These are phyloP conservation scores for Euwallacea similis DNA, from an alignment of 1,140 invertebrate species.

Conservation along the genomic window DNA sequence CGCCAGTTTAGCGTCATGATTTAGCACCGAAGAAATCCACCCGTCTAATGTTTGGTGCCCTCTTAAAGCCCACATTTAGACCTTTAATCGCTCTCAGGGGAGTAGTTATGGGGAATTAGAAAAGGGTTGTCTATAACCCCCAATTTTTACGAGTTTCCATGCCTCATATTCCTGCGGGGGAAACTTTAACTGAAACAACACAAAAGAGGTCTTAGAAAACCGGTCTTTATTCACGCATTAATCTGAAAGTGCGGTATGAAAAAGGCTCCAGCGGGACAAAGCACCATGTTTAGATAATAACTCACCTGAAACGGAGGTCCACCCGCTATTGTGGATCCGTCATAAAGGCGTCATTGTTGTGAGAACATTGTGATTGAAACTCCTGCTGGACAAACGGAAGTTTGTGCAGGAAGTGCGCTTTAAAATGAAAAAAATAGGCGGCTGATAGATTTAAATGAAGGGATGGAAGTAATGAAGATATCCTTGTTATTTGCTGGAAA, in stretches of 20 bases:
- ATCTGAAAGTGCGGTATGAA: neutral
- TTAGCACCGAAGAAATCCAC: conserved; percentile 29
- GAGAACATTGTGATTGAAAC: conserved; percentile 19
- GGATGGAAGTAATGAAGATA: too few relatives aligned
- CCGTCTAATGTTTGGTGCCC: conserved; percentile 29
- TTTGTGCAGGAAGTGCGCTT: conserved; percentile 2
- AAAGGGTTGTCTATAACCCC: conserved; percentile 27
- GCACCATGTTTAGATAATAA: conserved; percentile 16
- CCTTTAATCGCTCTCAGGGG: conserved; percentile 25
- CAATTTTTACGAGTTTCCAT: neutral
- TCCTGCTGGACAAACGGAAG: conserved; percentile 14
- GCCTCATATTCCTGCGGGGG: neutral
- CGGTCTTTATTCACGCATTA: neutral
- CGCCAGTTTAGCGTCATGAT: conserved; percentile 19
- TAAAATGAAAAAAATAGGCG: neutral
- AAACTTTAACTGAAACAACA: neutral
- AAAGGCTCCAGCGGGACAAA: conserved; percentile 4
- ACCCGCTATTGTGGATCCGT: conserved; percentile 12
- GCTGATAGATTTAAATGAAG: too few relatives aligned
- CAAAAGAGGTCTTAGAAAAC: neutral
- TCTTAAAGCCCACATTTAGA: conserved; percentile 31
- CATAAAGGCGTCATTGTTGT: conserved; percentile 17
- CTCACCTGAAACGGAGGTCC: conserved; percentile 11
- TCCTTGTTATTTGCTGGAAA: too few relatives aligned
- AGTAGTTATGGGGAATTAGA: conserved; percentile 26